Evolutionary conservation across 1,140 invertebrate species (phyloP), one percentile per base, ranked within the genome.

Genomic region (Papilio helenus): DNA sequence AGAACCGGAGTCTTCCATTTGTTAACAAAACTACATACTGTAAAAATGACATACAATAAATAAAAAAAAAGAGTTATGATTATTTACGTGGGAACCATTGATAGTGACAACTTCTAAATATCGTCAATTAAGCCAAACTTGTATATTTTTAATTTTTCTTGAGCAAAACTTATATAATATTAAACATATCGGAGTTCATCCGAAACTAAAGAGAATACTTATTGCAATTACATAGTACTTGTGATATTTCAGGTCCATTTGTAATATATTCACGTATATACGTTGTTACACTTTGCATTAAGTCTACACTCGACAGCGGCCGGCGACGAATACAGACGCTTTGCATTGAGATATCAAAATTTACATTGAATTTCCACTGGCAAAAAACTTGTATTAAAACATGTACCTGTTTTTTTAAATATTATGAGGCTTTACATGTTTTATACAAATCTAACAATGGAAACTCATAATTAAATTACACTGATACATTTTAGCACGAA

Each of bases 111-210:
- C 14, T 20, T 20, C n/a, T 14, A 26, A 29, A 1, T 68, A 68
- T 68, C 26, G 26, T 16, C 61, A 68, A 68, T 18, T 5, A 34
- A 68, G 26, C 58, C 61, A 26, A 12, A 68, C 61, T 34, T 26
- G 26, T 23, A 23, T 49, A 61, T 61, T 77, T 77, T 42, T 39
- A 23, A 42, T 65, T 77, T 55, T 65, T 65, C 55, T 77, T 77
- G 76, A 77, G 76, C 76, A 77, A 77, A 77, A 42, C 76, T 77
- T 77, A 77, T 77, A n/a, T 51, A 77, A 61, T 44, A 44, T 61
- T 20, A 65, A 76, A 34, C 49, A n/a, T n/a, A n/a, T 34, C 23
- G 34, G 14, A 34, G 34, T 76, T 16, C 1, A 46, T 46, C 34
- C 34, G 44, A 46, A 65, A 61, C 76, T 61, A 77, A 77, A 61